These are phyloP conservation scores for Pachyrhynchus sulphureomaculatus DNA, from an alignment of 1,140 invertebrate genomes.

Conservation along the genomic window DNA sequence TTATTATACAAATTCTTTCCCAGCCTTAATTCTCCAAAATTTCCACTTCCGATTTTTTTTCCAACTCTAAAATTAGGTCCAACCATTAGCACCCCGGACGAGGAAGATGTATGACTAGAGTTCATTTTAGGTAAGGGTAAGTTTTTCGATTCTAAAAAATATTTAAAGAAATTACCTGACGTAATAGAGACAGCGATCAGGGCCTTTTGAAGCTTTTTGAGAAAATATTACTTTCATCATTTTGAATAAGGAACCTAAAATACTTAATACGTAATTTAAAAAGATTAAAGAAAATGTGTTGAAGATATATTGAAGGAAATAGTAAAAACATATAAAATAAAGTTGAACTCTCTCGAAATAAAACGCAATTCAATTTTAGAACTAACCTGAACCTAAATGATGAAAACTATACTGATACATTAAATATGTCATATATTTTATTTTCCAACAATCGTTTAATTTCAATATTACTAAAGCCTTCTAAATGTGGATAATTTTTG, in stretches of 20 bases:
- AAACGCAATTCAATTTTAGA: too few relatives aligned
- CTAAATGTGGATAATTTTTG: too few relatives aligned
- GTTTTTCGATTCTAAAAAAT: conserved; percentile 36
- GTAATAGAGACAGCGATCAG: conserved; percentile 9
- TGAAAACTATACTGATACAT: too few relatives aligned
- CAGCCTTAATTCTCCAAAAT: conserved; percentile 98
- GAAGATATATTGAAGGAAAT: too few relatives aligned
- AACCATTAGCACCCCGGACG: conserved; percentile 82
- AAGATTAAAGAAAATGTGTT: not conserved
- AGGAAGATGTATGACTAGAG: conserved; percentile 29
- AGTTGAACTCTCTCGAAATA: too few relatives aligned
- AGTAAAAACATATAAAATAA: too few relatives aligned
- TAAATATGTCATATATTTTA: too few relatives aligned
- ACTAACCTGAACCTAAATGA: too few relatives aligned
- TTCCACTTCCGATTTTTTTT: conserved; percentile 99
- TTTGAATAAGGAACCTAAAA: conserved; percentile 2
- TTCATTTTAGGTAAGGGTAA: conserved; percentile 29
- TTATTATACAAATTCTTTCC: conserved; percentile 99
- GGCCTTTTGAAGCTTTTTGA: not conserved
- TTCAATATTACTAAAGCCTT: too few relatives aligned
- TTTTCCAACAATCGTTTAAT: too few relatives aligned
- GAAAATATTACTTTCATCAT: conserved; percentile 21
- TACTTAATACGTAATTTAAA: not conserved
- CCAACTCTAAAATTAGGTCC: conserved; percentile 99
- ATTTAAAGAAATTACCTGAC: conserved; percentile 27